Base-by-base conservation (phyloP, 2,113 vertebrate genomes). In the Macquaria australasica region DNA sequence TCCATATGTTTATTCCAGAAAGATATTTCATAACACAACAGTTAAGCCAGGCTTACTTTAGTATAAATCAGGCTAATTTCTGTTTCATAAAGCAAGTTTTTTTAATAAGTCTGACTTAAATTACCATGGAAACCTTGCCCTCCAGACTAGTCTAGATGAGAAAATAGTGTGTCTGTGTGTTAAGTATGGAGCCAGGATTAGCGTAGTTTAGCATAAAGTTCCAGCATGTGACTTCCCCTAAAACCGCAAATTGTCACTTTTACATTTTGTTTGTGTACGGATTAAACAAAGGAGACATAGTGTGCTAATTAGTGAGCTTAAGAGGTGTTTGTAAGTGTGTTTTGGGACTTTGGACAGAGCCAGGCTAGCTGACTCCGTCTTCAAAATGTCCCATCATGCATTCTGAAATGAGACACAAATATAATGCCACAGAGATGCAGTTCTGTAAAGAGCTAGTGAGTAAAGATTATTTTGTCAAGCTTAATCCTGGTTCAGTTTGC, bases 1-100 rank as follows among this genome's bases (percentile, higher is more conserved):
- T 78, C 51, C 72, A 88, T 72, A 7, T 75, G 48, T 75, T 79
- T 78, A 48, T 43, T 37, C 50, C 58, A 72, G 34, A 67, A 59
- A 70, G 56, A 20, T 74, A 31, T 79, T 78, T 71, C 69, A 51
- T 50, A 20, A 80, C 0, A 3, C n/a, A 37, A 28, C 4, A 25
- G 10, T 60, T 12, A 25, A 59, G 28, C 25, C 9, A 16, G 39
- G 9, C 20, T 55, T 62, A 55, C 6, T 7, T 59, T 14, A 25
- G 28, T 11, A 62, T 12, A 28, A 67, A 12, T 23, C 7, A 23
- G 37, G 39, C 23, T 67, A 20, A 20, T 21, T 55, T 70, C 55
- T 45, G 39, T 60, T 68, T 76, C 55, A 53, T 53, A 21, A 21
- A 58, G 18, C 20, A 50, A 18, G 9, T 21, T 66, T 66, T 5